Conservation (phyloP, 1,140 invertebrate species). For the Palaemon carinicauda region DNA sequence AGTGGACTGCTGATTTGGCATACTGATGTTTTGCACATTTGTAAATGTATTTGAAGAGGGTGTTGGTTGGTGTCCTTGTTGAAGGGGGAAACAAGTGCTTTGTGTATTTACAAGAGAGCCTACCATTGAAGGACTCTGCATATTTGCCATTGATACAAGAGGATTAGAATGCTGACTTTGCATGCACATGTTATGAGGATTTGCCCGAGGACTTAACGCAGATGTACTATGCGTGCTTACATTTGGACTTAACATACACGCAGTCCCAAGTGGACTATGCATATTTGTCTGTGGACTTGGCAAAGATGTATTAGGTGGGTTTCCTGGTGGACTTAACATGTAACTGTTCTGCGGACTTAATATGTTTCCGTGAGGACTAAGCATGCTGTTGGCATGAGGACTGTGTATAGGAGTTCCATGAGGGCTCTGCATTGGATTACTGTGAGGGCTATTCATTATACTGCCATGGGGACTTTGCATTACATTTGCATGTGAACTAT, state of each 20-base stretch:
- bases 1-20: too few relatives aligned
- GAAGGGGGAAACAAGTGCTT: neutral
- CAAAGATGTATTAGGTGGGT: slow-evolving; percentile 16
- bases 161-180: slow-evolving; percentile 25
- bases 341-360: neutral
- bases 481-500: slow-evolving; percentile 14
- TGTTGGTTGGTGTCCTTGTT: too few relatives aligned
- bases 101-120: neutral
- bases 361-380: slow-evolving; percentile 27
- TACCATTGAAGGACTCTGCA: neutral
- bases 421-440: slow-evolving; percentile 33
- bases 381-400: slow-evolving; percentile 18
- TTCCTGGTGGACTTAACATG: slow-evolving; percentile 29
- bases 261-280: neutral
- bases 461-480: slow-evolving; percentile 35
- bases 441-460: slow-evolving; percentile 36
- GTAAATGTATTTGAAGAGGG: too few relatives aligned
- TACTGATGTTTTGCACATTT: too few relatives aligned
- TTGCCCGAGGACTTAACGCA: slow-evolving; percentile 25
- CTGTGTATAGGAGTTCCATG: slow-evolving; percentile 30
- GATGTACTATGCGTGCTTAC: slow-evolving; percentile 30
- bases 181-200: slow-evolving; percentile 31
- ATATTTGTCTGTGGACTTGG: slow-evolving; percentile 18
- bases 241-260: neutral
- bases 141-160: neutral